Base-by-base conservation (phyloP, 2,797 vertebrate genomes). In the Rhinogobio ventralis region DNA sequence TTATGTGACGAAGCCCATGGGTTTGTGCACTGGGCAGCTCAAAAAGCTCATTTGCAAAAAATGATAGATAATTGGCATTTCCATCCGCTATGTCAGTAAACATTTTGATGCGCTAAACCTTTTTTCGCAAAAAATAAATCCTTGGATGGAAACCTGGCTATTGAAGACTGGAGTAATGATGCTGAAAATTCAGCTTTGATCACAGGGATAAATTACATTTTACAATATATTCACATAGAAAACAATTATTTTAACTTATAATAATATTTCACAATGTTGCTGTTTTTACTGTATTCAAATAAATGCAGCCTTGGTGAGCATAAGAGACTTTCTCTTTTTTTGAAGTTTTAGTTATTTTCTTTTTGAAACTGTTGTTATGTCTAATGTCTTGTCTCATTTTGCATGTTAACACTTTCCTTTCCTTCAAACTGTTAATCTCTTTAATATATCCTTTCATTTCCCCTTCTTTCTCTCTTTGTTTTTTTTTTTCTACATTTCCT, bases 401-500 rank as follows among this genome's bases (percentile, higher is more conserved):
- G 68, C 66, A 84, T 84, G 81, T 60, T 74, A 83, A 83, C 72
- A 6, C 73, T 88, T 87, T 78, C 76, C 42, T 64, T 81, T 85
- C 68, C 20, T 87, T 81, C 60, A 68, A 57, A 20, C 87, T 87
- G 20, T 89, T 83, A 82, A 83, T 92, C 92, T 89, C 90, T 90
- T 89, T 88, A 92, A 90, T 92, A 92, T 94, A 87, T 93, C 91
- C 87, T 66, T 87, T 86, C 91, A 86, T 89, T 42, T 92, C 92
- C 90, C 92, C 83, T 62, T 90, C 62, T 88, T 90, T 90, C 89
- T 95, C 91, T 94, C 91, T 92, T 92, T 88, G n/a, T 83, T 55
- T 90, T 46, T 90, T 83, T 95, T 92, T 94, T 93, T 79, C 92
- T 94, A 90, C 93, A 92, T 94, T 95, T 88, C 86, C 90, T 85